Evolutionary conservation across 2,113 vertebrate species (phyloP).

Genomic region (Cairina moschata): DNA sequence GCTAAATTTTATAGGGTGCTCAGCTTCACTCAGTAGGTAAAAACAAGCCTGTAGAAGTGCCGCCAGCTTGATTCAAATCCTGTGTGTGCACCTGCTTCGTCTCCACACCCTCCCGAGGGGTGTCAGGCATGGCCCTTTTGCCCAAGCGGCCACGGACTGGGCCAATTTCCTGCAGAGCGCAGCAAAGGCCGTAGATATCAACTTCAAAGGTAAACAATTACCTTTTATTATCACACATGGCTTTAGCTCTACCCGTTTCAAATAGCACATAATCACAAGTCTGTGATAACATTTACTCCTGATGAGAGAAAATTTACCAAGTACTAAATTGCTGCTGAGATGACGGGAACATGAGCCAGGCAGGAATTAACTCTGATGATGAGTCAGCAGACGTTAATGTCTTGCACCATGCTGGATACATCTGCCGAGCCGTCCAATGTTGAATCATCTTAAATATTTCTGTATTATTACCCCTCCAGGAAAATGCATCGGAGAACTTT

Average conservation of each 20-base stretch:
- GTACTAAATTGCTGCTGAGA: constrained; percentile 68
- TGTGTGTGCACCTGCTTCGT: not conserved
- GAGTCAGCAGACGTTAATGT: constrained; percentile 61
- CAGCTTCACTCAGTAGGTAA: not conserved
- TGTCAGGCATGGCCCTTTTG: not conserved
- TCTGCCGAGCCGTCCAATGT: constrained; percentile 58
- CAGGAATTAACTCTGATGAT: constrained; percentile 52
- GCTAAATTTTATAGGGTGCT: not conserved
- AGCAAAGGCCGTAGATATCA: not conserved
- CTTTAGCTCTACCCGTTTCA: constrained; percentile 64
- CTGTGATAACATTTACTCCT: constrained; percentile 64
- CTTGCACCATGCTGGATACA: constrained; percentile 47
- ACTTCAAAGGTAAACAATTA: constrained; percentile 73
- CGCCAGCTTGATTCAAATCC: constrained; percentile 11
- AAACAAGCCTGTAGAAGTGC: constrained; percentile 7
- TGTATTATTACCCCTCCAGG: constrained; percentile 35
- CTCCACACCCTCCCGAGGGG: not conserved
- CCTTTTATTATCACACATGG: constrained; percentile 72
- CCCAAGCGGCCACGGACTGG: not conserved
- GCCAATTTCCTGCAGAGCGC: constrained; percentile 47
- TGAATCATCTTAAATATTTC: constrained; percentile 60
- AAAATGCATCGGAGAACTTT: constrained; percentile 29
- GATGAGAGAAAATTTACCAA: constrained; percentile 69
- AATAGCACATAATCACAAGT: constrained; percentile 66
- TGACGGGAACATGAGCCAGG: constrained; percentile 61